phyloP scores from a whole-genome alignment of 2,797 vertebrate genomes.

The Numenius phaeopus region DNA sequence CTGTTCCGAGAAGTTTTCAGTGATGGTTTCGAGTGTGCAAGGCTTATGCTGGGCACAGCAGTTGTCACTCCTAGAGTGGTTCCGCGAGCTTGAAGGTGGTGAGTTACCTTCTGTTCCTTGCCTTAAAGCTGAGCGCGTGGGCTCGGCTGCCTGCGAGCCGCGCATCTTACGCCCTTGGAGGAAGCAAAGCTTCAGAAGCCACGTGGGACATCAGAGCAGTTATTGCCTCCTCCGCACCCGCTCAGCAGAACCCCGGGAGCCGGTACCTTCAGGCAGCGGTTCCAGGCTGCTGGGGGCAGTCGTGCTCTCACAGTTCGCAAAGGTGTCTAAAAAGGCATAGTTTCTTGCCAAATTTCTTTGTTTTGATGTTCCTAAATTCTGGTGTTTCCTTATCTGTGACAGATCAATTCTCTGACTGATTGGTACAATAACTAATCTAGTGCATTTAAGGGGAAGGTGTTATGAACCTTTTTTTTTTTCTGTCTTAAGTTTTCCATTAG shows the following conservation, averaged over 20 bases:
- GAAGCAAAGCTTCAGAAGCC: neutral
- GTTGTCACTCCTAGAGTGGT: neutral
- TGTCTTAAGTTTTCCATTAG: constrained; percentile 30
- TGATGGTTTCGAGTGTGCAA: neutral
- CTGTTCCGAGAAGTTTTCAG: neutral
- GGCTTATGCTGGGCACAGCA: neutral
- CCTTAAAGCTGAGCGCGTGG: neutral
- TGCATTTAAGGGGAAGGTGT: neutral
- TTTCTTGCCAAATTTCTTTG: neutral
- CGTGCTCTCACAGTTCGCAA: neutral
- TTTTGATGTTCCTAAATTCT: constrained; percentile 25
- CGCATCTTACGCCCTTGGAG: neutral
- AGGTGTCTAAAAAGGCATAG: constrained; percentile 6
- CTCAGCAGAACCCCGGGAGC: neutral
- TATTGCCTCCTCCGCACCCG: neutral
- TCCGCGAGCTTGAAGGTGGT: neutral
- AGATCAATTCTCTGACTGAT: constrained; percentile 22
- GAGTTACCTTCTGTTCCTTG: constrained; percentile 31
- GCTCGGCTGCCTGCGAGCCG: neutral
- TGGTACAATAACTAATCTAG: constrained; percentile 50
- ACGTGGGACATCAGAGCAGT: neutral
- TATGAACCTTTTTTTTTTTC: neutral
- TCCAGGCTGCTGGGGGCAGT: neutral
- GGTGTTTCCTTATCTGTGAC: constrained; percentile 11
- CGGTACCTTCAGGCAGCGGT: neutral